These are phyloP conservation scores for Alexandromys fortis DNA, from an alignment of 2,113 vertebrate species.

Conservation along the genomic window DNA sequence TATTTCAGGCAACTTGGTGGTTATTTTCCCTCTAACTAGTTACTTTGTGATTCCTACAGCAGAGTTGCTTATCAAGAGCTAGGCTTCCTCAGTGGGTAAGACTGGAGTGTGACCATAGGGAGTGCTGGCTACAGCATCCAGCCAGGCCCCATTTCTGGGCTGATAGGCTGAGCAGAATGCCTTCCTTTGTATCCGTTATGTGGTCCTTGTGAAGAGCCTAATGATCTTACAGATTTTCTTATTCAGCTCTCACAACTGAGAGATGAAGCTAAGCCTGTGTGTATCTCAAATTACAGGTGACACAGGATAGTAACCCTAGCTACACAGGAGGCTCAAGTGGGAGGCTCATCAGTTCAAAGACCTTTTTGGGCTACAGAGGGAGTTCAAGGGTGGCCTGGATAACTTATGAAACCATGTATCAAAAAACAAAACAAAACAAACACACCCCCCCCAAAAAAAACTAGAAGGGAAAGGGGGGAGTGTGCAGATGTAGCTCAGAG, in stretches of 20 bases:
- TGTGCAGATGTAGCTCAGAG: not conserved
- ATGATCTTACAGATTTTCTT: not conserved
- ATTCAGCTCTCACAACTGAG: not conserved
- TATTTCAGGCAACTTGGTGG: constrained; percentile 68
- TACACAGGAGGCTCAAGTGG: not conserved
- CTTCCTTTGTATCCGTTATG: not conserved
- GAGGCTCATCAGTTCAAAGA: not conserved
- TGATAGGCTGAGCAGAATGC: too few species aligned
- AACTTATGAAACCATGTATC: not conserved
- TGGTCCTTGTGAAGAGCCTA: not conserved
- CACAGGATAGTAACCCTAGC: not conserved
- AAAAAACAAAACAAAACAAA: not conserved
- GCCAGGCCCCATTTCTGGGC: not conserved
- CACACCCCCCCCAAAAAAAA: not conserved
- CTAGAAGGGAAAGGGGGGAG: not conserved
- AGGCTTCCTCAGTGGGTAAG: not conserved
- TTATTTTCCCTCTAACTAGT: constrained; percentile 5
- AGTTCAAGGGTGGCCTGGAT: not conserved
- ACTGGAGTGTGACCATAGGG: not conserved
- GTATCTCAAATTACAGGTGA: not conserved
- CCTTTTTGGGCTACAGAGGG: not conserved
- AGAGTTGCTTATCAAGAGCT: constrained; percentile 20
- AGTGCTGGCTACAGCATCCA: too few species aligned
- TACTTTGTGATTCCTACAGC: constrained; percentile 3
- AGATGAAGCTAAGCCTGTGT: not conserved